Conservation (phyloP, 2,113 vertebrate species). For the Typhlomys cinereus region DNA sequence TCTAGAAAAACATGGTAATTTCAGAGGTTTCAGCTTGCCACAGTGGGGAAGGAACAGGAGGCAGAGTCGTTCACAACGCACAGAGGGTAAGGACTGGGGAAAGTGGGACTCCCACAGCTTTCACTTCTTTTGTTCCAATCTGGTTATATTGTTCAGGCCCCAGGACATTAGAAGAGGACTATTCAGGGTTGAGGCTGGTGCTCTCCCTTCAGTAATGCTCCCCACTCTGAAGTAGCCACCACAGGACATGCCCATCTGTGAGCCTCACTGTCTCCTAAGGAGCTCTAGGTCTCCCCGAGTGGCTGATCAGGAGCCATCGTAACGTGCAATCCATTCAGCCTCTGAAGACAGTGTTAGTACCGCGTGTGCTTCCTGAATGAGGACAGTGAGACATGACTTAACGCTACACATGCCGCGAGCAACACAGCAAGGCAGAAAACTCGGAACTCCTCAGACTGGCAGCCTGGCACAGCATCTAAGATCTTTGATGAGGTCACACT, state of each 20-base stretch:
- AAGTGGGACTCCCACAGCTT: not conserved
- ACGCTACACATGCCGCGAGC: not conserved
- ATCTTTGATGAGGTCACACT: rapidly evolving
- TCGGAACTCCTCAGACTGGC: too few relatives aligned
- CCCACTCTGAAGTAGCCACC: not conserved
- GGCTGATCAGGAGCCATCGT: not conserved
- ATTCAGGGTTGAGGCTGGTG: too few relatives aligned
- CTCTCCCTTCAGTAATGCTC: not conserved
- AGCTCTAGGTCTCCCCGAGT: not conserved
- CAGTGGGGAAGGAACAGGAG: not conserved
- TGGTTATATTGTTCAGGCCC: not conserved
- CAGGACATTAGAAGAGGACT: too few relatives aligned
- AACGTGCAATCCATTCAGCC: not conserved
- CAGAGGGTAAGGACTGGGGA: too few relatives aligned
- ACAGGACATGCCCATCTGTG: not conserved
- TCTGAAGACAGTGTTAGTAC: too few relatives aligned
- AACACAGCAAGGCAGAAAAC: not conserved
- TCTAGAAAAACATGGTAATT: not conserved
- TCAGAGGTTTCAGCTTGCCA: not conserved
- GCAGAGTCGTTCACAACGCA: too few relatives aligned
- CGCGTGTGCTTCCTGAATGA: too few relatives aligned
- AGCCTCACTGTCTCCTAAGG: not conserved
- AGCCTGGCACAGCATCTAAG: not conserved
- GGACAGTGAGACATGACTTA: not conserved
- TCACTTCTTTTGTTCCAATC: not conserved